A percentile compares a stretch with the other conserved stretches of the same genome.
Conservation (phyloP, 2,113 vertebrate species). For the Orthochromis indermauri region DNA sequence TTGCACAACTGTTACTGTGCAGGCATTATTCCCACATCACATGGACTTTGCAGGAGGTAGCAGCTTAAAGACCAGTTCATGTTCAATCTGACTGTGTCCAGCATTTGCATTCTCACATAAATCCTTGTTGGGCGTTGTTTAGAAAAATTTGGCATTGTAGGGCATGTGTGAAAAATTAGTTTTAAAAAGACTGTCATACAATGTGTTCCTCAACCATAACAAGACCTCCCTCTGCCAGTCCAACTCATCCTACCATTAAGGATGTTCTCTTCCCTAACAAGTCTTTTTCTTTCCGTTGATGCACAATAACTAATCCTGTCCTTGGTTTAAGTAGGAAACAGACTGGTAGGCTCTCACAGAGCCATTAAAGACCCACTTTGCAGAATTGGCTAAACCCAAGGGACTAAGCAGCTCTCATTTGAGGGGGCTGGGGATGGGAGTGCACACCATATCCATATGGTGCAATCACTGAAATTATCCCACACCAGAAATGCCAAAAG, state of each 20-base stretch:
- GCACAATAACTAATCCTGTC: constrained; percentile 41
- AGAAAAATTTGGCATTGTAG: background rate
- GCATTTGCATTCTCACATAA: background rate
- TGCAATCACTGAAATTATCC: constrained; percentile 23
- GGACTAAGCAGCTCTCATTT: constrained; percentile 48
- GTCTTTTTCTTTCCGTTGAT: background rate
- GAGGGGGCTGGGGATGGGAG: background rate
- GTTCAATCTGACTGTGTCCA: background rate
- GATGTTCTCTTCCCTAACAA: background rate
- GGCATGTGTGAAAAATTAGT: background rate
- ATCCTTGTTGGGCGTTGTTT: background rate
- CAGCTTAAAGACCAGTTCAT: background rate
- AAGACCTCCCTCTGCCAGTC: background rate
- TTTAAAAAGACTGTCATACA: background rate
- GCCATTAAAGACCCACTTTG: constrained; percentile 57
- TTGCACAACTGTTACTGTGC: background rate
- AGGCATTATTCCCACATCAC: background rate
- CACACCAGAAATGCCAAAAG: constrained; percentile 5
- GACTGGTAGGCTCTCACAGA: constrained; percentile 44
- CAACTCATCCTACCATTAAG: background rate
- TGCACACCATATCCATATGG: constrained; percentile 34
- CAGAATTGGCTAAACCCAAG: constrained; percentile 38
- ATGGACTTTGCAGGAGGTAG: background rate
- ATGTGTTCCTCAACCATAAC: background rate
- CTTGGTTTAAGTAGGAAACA: constrained; percentile 28